A percentile compares a stretch with the other conserved stretches of the same genome.
phyloP scores from a whole-genome alignment of 2,797 vertebrate genomes.

The Spatula clypeata region DNA sequence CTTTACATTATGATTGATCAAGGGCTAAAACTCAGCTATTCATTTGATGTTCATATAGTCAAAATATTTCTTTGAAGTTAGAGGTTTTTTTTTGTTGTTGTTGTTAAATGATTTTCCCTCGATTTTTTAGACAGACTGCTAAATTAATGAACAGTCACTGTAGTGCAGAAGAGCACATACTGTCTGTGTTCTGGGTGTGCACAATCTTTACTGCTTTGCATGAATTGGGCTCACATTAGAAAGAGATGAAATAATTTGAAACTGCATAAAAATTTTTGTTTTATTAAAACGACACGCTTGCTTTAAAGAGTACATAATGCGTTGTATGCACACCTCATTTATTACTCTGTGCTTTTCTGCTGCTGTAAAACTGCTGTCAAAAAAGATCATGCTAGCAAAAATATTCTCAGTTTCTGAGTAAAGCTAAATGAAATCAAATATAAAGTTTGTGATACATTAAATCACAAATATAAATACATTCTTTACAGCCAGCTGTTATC shows the following conservation, averaged over 20 bases:
- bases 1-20: constrained; percentile 67
- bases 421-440: constrained; percentile 82
- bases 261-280: constrained; percentile 43
- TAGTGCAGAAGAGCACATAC: background rate
- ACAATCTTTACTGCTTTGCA: constrained; percentile 31
- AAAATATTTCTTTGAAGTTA: constrained; percentile 81
- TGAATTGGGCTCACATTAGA: constrained; percentile 58
- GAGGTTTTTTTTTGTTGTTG: constrained; percentile 7
- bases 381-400: constrained; percentile 73
- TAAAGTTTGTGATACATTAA: constrained; percentile 84
- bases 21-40: constrained; percentile 78
- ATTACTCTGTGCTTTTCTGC: constrained; percentile 61
- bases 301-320: constrained; percentile 68
- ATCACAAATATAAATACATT: constrained; percentile 85
- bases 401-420: constrained; percentile 68
- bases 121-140: constrained; percentile 65
- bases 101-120: constrained; percentile 46
- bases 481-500: constrained; percentile 83
- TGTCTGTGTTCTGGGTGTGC: background rate
- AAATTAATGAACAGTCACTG: constrained; percentile 59
- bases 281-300: constrained; percentile 64
- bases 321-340: constrained; percentile 66
- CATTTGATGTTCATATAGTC: constrained; percentile 52
- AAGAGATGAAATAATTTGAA: constrained; percentile 57
- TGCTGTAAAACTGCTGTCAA: constrained; percentile 72